A percentile compares a stretch with the other conserved stretches of the same genome.
Conservation (phyloP, 2,888 invertebrate genomes). For the Acronicta leporina region DNA sequence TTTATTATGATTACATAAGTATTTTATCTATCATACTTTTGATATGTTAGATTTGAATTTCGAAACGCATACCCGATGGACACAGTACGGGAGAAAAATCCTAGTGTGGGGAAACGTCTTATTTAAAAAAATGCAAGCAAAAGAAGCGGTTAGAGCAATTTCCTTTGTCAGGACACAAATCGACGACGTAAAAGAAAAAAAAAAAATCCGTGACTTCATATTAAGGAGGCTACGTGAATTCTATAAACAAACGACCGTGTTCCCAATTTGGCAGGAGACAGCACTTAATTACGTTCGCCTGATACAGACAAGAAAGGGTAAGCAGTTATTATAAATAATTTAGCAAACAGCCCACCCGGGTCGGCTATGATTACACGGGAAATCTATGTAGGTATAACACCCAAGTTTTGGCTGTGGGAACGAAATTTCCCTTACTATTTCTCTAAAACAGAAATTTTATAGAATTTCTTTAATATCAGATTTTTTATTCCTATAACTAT, state of each 20-base stretch:
- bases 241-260: slow-evolving; percentile 54
- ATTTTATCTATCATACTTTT: too few species aligned
- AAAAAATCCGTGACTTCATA: slow-evolving; percentile 23
- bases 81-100: too few species aligned
- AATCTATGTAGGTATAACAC: slow-evolving; percentile 42
- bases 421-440: too few species aligned
- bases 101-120: too few species aligned
- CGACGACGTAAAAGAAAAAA: slow-evolving; percentile 16
- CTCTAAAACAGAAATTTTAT: too few species aligned
- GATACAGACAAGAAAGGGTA: slow-evolving; percentile 68
- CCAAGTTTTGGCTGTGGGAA: slow-evolving; percentile 23
- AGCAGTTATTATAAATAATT: slow-evolving; percentile 73
- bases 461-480: too few species aligned
- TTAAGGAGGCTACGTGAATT: slow-evolving; percentile 37
- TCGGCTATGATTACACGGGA: slow-evolving; percentile 47
- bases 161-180: background rate
- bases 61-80: too few species aligned
- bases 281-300: slow-evolving; percentile 71
- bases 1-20: too few species aligned
- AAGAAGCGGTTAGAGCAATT: too few species aligned
- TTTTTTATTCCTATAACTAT: too few species aligned
- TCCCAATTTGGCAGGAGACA: slow-evolving; percentile 66
- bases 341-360: slow-evolving; percentile 60
- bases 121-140: too few species aligned
- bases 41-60: too few species aligned